A percentile compares a stretch with the other conserved stretches of the same genome.
These are phyloP conservation scores for fruit fly (Drosophila melanogaster) DNA, from an alignment of 1,140 invertebrate species.

Conservation along the genomic window Release_6_plus_ISO1_MT NC_004354.4:2790001-2790500, in stretches of 20 bases:
- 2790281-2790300: background rate
- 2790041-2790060: too few relatives aligned
- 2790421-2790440: constrained; percentile 9
- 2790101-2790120: too few relatives aligned
- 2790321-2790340: background rate
- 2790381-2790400: background rate
- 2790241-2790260: background rate
- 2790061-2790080: too few relatives aligned
- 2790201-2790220: background rate
- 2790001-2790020: background rate
- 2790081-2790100: too few relatives aligned
- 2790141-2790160: too few relatives aligned
- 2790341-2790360: constrained; percentile 1
- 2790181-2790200: too few relatives aligned
- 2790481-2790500: background rate
- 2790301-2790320: constrained; percentile 18
- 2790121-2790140: too few relatives aligned
- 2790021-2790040: background rate
- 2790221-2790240: too few relatives aligned
- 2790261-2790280: background rate
- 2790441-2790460: constrained; percentile 10
- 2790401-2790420: constrained; percentile 6
- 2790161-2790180: too few relatives aligned
- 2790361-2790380: background rate
- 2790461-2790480: background rate